A percentile compares a stretch with the other conserved stretches of the same genome.
These are phyloP conservation scores for Gulo gulo DNA, from an alignment of 2,113 vertebrate genomes.

Conservation along the genomic window DNA sequence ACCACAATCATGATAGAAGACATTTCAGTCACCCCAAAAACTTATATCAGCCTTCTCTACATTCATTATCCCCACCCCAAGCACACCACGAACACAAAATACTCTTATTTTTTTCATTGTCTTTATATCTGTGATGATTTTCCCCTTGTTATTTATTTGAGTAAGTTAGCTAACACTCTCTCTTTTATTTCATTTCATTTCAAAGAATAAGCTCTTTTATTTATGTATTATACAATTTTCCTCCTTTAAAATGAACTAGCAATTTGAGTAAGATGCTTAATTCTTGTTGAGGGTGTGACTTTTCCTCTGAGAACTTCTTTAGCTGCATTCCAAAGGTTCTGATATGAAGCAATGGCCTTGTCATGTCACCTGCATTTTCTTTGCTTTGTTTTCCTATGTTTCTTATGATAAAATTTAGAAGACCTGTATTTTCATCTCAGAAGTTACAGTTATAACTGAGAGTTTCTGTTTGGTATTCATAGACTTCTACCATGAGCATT, in stretches of 20 bases:
- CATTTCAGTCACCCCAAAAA: neutral
- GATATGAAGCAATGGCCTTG: neutral
- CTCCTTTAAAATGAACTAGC: neutral
- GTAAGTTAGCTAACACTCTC: neutral
- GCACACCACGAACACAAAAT: neutral
- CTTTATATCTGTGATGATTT: neutral
- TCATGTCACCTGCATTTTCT: neutral
- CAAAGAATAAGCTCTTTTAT: neutral
- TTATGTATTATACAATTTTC: neutral
- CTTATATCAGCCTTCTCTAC: neutral
- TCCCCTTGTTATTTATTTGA: neutral
- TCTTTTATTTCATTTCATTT: constrained; percentile 12
- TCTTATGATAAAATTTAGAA: neutral
- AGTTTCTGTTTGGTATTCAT: neutral
- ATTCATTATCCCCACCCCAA: neutral
- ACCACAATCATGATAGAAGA: neutral
- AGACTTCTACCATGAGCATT: neutral
- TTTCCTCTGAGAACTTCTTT: neutral
- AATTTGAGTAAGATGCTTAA: constrained; percentile 10
- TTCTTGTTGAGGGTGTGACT: neutral
- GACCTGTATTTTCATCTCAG: neutral
- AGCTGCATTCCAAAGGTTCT: neutral
- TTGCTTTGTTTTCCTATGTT: neutral
- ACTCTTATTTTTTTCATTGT: neutral
- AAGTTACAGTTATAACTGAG: neutral